A percentile compares a stretch with the other conserved stretches of the same genome.
Evolutionary conservation across 2,888 invertebrate species (phyloP).

Genomic region (Omphaloscelis lunosa): DNA sequence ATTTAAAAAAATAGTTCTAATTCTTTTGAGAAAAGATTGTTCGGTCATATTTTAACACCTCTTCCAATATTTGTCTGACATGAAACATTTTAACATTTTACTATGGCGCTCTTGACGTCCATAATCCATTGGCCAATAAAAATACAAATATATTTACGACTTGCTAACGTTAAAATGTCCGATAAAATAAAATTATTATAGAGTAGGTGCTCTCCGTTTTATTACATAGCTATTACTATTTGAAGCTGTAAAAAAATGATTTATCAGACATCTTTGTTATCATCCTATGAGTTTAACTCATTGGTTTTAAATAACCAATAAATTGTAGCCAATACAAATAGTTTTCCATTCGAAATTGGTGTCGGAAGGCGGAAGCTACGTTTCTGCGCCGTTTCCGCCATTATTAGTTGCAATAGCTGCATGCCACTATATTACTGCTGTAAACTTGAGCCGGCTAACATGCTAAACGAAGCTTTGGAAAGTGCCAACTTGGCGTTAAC

Average conservation of each 20-base stretch:
- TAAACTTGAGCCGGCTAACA: background rate
- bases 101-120: background rate
- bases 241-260: constrained; percentile 13
- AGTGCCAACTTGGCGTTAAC: constrained; percentile 13
- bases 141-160: constrained; percentile 30
- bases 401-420: constrained; percentile 11
- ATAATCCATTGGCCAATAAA: constrained; percentile 15
- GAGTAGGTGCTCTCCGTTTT: background rate
- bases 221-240: constrained; percentile 5
- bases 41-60: background rate
- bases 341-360: background rate
- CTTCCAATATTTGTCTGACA: constrained; percentile 6
- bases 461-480: constrained; percentile 1
- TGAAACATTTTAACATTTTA: background rate
- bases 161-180: constrained; percentile 32
- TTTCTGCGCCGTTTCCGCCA: constrained; percentile 8
- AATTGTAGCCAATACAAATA: background rate
- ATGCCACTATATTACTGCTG: constrained; percentile 1
- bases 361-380: constrained; percentile 11
- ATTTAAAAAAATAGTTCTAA: background rate
- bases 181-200: constrained; percentile 12
- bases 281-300: background rate
- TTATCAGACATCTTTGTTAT: background rate
- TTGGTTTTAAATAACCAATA: background rate
- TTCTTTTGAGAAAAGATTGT: background rate